Conservation (phyloP, 2,797 vertebrate species). For the Allobates femoralis region DNA sequence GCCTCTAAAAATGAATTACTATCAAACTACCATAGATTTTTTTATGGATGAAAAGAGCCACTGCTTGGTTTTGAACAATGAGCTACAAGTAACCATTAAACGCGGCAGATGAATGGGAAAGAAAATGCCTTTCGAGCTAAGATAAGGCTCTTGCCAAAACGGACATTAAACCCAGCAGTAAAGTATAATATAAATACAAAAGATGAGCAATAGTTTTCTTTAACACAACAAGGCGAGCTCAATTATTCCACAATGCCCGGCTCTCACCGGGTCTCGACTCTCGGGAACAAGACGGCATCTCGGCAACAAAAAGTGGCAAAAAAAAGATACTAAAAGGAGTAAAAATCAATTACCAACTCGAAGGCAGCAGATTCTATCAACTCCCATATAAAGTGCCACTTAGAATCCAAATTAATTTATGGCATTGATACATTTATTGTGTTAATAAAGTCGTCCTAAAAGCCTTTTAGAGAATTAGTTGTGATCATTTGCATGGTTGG, state of each 20-base stretch:
- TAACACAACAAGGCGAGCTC: conserved; percentile 49
- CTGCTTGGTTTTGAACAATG: conserved; percentile 52
- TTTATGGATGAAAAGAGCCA: conserved; percentile 53
- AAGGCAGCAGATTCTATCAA: conserved; percentile 19
- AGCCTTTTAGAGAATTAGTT: conserved; percentile 29
- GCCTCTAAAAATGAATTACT: conserved; percentile 57
- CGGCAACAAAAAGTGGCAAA: neutral
- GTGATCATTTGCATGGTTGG: conserved; percentile 24
- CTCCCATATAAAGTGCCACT: conserved; percentile 37
- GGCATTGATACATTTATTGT: conserved; percentile 32
- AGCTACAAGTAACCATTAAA: conserved; percentile 56
- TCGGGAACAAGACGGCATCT: conserved; percentile 4
- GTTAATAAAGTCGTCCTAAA: conserved; percentile 40
- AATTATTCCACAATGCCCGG: conserved; percentile 37
- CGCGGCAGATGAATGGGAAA: conserved; percentile 53
- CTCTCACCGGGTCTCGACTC: conserved; percentile 10
- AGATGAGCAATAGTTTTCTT: conserved; percentile 55
- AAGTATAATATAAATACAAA: conserved; percentile 58
- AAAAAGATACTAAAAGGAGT: conserved; percentile 22
- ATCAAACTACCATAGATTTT: conserved; percentile 44
- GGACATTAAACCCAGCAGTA: conserved; percentile 58
- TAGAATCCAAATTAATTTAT: conserved; percentile 43
- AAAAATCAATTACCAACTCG: conserved; percentile 43
- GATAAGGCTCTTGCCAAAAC: conserved; percentile 59
- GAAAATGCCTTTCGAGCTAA: conserved; percentile 56